Evolutionary conservation across 2,113 vertebrate genomes (phyloP).

Genomic region (Catagonus wagneri): DNA sequence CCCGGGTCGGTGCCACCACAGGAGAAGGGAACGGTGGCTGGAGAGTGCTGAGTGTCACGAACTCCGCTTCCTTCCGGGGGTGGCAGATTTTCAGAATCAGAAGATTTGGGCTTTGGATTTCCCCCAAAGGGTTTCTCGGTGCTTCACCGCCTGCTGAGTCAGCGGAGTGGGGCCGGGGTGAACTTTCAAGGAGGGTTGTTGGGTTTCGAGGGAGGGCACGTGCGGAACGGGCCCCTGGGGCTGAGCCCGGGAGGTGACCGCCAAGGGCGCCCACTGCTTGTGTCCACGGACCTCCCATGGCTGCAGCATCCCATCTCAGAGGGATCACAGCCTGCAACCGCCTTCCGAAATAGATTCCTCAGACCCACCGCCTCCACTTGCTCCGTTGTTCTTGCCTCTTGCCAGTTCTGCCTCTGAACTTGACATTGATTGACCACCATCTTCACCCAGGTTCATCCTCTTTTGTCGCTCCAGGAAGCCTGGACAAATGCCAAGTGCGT

Average conservation of each 20-base stretch:
- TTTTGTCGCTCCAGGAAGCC: not conserved
- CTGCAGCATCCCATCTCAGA: not conserved
- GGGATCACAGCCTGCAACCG: not conserved
- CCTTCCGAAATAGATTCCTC: not conserved
- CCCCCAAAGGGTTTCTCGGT: conserved; percentile 60
- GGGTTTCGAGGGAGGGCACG: not conserved
- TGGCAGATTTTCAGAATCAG: conserved; percentile 79
- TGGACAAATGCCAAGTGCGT: not conserved
- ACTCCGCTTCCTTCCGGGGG: conserved; percentile 77
- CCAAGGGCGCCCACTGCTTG: not conserved
- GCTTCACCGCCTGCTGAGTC: conserved; percentile 75
- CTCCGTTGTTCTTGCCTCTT: not conserved
- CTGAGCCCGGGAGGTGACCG: not conserved
- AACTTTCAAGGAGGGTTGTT: conserved; percentile 18
- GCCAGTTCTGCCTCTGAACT: not conserved
- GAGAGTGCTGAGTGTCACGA: conserved; percentile 74
- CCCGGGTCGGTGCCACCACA: conserved; percentile 21
- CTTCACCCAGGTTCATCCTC: not conserved
- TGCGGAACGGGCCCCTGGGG: accelerated
- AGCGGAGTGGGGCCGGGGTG: conserved; percentile 18
- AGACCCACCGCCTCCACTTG: not conserved
- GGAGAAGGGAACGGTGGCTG: conserved; percentile 45
- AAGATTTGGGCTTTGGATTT: conserved; percentile 71
- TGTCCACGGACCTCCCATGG: not conserved
- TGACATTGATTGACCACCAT: not conserved